Conservation (phyloP, 1,140 invertebrate species). For the Drosophila punjabiensis region DNA sequence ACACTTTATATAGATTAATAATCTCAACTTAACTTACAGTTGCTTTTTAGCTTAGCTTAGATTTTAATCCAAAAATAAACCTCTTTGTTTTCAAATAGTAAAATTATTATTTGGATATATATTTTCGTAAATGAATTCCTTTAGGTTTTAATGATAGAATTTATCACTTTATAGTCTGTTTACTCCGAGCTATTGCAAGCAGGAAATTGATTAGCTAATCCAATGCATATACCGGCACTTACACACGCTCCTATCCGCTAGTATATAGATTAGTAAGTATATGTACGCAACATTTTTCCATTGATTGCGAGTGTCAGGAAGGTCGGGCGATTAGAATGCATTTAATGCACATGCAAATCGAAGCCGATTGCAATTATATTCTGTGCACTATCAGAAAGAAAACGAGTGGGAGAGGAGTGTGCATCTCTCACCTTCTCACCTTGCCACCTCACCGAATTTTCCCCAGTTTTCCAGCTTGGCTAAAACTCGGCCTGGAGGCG, state of each 20-base stretch:
- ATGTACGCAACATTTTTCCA: slow-evolving; percentile 57
- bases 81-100: background rate
- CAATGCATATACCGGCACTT: slow-evolving; percentile 34
- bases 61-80: background rate
- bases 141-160: slow-evolving; percentile 9
- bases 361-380: slow-evolving; percentile 30
- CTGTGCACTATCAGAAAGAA: slow-evolving; percentile 1
- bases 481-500: background rate
- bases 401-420: slow-evolving; percentile 1
- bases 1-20: no score
- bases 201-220: slow-evolving; percentile 66
- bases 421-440: slow-evolving; percentile 1
- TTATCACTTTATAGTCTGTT: slow-evolving; percentile 8
- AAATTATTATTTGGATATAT: no score
- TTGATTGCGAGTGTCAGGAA: slow-evolving; percentile 69
- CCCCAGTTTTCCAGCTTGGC: background rate
- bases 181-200: slow-evolving; percentile 16
- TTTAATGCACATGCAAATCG: slow-evolving; percentile 59
- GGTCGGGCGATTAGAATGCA: slow-evolving; percentile 71
- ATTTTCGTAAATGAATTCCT: background rate
- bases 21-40: no score
- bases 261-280: slow-evolving; percentile 39
- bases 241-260: slow-evolving; percentile 15
- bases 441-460: slow-evolving; percentile 2
- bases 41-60: no score